Evolutionary conservation across 1,140 invertebrate genomes (phyloP).

Genomic region (Pomacea maculata): DNA sequence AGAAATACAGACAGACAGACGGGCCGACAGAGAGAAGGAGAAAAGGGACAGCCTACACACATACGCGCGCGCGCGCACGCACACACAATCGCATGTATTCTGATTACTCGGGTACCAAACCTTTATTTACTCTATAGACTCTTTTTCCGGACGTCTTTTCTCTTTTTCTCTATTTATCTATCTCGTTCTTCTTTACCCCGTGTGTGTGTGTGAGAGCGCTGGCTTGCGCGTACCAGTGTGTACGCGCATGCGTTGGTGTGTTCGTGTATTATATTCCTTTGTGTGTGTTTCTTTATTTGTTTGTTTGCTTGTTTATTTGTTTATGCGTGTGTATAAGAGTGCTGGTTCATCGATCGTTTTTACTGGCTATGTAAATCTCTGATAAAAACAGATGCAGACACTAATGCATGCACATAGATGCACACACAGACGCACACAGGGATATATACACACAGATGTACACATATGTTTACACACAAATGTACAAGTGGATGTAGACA

Average conservation of each 20-base stretch:
- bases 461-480: no score
- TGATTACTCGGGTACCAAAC: not conserved
- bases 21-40: not conserved
- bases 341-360: not conserved
- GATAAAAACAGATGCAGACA: no score
- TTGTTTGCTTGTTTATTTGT: no score
- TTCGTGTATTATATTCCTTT: not conserved
- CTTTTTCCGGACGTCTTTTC: not conserved
- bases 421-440: no score
- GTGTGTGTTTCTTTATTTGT: not conserved
- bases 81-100: not conserved
- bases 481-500: not conserved
- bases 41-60: not conserved
- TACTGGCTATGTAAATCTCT: no score
- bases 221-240: not conserved
- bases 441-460: no score
- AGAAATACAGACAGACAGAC: not conserved
- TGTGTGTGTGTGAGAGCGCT: conserved; percentile 7
- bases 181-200: not conserved
- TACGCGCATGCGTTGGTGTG: no score
- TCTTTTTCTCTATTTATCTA: conserved; percentile 3
- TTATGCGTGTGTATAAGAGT: not conserved
- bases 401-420: no score
- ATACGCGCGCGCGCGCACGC: not conserved
- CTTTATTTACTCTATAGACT: not conserved